Evolutionary conservation across 1,140 invertebrate species (phyloP).

Genomic region (Oreohelix idahoensis): DNA sequence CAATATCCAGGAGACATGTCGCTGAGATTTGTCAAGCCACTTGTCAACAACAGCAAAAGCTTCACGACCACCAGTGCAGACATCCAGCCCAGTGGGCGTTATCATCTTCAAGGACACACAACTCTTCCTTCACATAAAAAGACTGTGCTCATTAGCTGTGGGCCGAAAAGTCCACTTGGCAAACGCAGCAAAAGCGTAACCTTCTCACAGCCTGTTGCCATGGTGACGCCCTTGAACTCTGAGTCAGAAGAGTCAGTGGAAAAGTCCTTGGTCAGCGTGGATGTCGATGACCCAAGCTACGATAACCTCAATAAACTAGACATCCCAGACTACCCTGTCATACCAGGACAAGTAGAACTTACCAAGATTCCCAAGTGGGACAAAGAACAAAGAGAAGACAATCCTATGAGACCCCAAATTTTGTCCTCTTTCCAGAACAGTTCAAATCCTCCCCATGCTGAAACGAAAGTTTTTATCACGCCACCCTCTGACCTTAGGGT

Average conservation of each 20-base stretch:
- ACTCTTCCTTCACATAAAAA: conserved; percentile 41
- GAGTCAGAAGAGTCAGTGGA: conserved; percentile 61
- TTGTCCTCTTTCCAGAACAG: conserved; percentile 5
- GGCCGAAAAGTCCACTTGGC: conserved; percentile 46
- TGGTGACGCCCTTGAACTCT: conserved; percentile 65
- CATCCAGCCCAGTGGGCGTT: conserved; percentile 28
- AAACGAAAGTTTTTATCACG: not conserved
- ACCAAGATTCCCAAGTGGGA: conserved; percentile 1
- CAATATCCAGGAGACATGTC: conserved; percentile 40
- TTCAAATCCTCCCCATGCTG: not conserved
- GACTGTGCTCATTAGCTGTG: conserved; percentile 39
- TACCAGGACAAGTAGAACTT: not conserved
- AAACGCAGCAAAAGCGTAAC: conserved; percentile 62
- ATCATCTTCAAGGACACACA: conserved; percentile 50
- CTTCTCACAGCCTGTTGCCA: conserved; percentile 65
- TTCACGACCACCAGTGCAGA: not conserved
- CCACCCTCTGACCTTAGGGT: conserved; percentile 23
- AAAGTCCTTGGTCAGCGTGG: not conserved
- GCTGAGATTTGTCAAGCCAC: conserved; percentile 35
- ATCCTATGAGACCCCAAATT: not conserved
- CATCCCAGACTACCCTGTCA: conserved; percentile 31
- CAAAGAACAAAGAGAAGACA: conserved; percentile 20
- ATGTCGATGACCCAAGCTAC: conserved; percentile 38
- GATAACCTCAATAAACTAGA: conserved; percentile 45
- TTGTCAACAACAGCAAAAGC: not conserved